Evolutionary conservation across 2,888 invertebrate genomes (phyloP).

Genomic region (Escarpia spicata): DNA sequence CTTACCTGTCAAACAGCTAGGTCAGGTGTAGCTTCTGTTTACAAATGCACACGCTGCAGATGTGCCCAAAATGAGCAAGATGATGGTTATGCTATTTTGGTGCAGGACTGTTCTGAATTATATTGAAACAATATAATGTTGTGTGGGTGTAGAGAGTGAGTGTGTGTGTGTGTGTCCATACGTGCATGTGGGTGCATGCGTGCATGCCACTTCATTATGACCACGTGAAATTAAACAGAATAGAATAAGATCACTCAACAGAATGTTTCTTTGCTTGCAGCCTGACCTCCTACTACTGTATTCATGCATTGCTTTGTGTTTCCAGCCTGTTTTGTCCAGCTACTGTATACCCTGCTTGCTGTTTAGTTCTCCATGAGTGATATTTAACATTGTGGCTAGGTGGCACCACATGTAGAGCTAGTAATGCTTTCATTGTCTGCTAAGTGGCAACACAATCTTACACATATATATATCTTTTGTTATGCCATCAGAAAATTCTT

Average conservation of each 20-base stretch:
- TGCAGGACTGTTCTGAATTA: background rate
- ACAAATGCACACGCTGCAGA: background rate
- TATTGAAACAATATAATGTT: no score
- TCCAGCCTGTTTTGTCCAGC: background rate
- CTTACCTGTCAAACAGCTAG: background rate
- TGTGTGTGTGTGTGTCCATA: no score
- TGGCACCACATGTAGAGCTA: background rate
- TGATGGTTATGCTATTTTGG: background rate
- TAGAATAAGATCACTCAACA: background rate
- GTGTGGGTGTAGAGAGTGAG: no score
- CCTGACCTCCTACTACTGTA: background rate
- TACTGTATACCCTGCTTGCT: background rate
- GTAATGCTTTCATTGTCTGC: slow-evolving; percentile 1
- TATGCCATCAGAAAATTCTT: background rate
- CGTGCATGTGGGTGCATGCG: no score
- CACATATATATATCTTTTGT: background rate
- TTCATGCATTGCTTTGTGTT: background rate
- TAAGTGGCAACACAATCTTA: background rate
- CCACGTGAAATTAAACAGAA: background rate
- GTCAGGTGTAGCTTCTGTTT: background rate
- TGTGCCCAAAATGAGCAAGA: background rate
- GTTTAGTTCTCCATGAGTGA: background rate
- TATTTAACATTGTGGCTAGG: background rate
- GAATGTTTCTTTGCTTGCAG: background rate
- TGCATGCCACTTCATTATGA: background rate